Conservation (phyloP, 2,113 vertebrate genomes). For the Zosterops lateralis region DNA sequence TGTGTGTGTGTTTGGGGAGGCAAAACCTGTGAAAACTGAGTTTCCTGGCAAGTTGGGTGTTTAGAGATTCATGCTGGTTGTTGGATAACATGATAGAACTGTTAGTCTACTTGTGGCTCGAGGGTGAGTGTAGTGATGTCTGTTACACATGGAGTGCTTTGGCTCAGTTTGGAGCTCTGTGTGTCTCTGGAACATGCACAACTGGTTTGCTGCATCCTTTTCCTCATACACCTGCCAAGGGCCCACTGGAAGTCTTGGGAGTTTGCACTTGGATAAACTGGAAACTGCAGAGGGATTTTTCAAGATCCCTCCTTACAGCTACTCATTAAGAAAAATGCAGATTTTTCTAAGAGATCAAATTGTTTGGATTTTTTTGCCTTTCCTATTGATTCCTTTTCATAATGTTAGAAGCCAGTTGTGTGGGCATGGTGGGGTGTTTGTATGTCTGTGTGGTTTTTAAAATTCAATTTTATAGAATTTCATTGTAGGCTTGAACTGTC, state of each 20-base stretch:
- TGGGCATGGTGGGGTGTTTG: not conserved
- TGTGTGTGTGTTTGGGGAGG: not conserved
- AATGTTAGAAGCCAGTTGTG: fast-evolving
- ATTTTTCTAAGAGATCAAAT: not conserved
- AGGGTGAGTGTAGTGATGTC: not conserved
- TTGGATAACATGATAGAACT: not conserved
- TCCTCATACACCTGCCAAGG: not conserved
- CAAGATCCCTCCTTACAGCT: not conserved
- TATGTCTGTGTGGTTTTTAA: not conserved
- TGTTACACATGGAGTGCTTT: not conserved
- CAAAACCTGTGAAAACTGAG: not conserved
- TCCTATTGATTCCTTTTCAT: not conserved
- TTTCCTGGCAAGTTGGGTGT: not conserved
- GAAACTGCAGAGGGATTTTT: not conserved
- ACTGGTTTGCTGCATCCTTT: not conserved
- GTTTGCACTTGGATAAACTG: not conserved
- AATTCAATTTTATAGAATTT: not conserved
- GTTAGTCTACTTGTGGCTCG: not conserved
- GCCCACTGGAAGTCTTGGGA: not conserved
- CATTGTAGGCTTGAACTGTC: not conserved
- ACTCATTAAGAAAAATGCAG: not conserved
- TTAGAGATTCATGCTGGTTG: not conserved
- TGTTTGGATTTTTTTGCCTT: not conserved
- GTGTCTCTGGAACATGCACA: not conserved
- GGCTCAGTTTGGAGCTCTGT: not conserved